Conservation (phyloP, 2,797 vertebrate genomes). For the Pseudochaenichthys georgianus region DNA sequence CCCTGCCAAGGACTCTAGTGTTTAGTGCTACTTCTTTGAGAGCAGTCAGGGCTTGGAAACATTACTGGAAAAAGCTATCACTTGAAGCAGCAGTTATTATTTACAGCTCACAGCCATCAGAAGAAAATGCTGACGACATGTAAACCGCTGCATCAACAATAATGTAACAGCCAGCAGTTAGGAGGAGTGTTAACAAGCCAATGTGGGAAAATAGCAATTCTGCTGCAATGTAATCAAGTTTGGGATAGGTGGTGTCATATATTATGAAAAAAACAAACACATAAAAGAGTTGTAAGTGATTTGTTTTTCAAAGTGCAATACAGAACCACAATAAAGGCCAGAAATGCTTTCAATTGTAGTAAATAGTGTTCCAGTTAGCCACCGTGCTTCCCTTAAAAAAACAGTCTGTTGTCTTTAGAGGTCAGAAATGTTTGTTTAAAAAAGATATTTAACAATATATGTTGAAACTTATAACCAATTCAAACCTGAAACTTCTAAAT, state of each 20-base stretch:
- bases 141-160: conserved; percentile 19
- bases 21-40: conserved; percentile 6
- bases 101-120: conserved; percentile 11
- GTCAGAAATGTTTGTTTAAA: no score
- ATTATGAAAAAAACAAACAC: conserved; percentile 1
- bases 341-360: background rate
- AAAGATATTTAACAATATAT: no score
- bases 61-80: conserved; percentile 12
- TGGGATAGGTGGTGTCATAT: background rate
- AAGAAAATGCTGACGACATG: conserved; percentile 21
- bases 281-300: background rate
- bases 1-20: background rate
- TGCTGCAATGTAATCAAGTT: conserved; percentile 6
- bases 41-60: background rate
- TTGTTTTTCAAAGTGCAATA: background rate
- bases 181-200: conserved; percentile 6
- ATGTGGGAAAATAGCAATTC: background rate
- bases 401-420: no score
- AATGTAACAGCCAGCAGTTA: conserved; percentile 9
- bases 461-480: no score
- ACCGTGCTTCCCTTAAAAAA: no score
- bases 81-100: conserved; percentile 23
- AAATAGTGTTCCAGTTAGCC: background rate
- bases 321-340: background rate
- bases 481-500: no score